Evolutionary conservation across 2,113 vertebrate genomes (phyloP).

Genomic region (Nansenia antarctica): DNA sequence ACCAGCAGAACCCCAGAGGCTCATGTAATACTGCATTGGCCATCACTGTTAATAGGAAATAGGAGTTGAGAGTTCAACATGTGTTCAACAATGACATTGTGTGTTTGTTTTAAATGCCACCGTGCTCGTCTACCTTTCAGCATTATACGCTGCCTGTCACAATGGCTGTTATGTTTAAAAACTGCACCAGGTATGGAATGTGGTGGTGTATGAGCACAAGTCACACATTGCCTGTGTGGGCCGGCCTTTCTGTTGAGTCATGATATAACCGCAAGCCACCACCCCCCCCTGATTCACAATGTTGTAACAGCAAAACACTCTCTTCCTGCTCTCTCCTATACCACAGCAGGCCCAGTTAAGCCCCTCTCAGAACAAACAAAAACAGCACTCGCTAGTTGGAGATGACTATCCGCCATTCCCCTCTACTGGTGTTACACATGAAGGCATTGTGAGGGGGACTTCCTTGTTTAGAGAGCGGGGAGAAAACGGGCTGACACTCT

Average conservation of each 20-base stretch:
- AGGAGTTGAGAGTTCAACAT: neutral
- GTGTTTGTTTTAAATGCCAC: neutral
- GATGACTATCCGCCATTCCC: slow-evolving; percentile 22
- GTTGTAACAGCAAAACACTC: slow-evolving; percentile 38
- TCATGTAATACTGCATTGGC: neutral
- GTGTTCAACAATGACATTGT: neutral
- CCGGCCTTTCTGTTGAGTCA: slow-evolving; percentile 33
- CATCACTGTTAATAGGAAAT: neutral
- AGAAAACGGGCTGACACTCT: slow-evolving; percentile 28
- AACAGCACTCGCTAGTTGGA: slow-evolving; percentile 22
- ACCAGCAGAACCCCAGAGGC: neutral
- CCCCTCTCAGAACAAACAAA: slow-evolving; percentile 52
- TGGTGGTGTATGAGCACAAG: neutral
- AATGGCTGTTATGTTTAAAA: neutral
- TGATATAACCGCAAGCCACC: slow-evolving; percentile 37
- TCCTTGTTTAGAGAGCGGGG: slow-evolving; percentile 64
- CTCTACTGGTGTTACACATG: slow-evolving; percentile 50
- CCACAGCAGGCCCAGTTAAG: slow-evolving; percentile 34
- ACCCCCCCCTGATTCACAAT: slow-evolving; percentile 21
- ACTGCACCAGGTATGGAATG: neutral
- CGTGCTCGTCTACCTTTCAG: too few relatives aligned
- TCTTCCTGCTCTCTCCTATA: slow-evolving; percentile 49
- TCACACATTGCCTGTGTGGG: slow-evolving; percentile 22
- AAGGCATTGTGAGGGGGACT: slow-evolving; percentile 50
- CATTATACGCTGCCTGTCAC: neutral